Conservation (phyloP, 2,888 invertebrate genomes). For the Mesorhabditis sp. region DNA sequence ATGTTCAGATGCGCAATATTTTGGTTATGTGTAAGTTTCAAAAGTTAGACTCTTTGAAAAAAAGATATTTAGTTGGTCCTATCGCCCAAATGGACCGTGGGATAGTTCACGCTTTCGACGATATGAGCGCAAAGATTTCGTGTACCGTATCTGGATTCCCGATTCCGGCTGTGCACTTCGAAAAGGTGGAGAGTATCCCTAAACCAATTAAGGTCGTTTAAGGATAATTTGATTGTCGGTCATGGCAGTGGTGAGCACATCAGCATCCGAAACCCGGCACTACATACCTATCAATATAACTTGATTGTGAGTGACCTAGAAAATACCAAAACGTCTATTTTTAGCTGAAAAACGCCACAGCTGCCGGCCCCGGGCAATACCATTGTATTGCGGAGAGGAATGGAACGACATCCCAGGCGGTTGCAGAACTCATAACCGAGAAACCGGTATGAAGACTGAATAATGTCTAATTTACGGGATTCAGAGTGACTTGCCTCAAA, state of each 20-base stretch:
- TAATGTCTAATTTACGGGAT: background rate
- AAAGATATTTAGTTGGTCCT: conserved; percentile 18
- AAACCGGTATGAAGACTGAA: background rate
- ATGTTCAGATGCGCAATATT: conserved; percentile 32
- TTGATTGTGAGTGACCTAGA: background rate
- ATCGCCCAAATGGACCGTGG: conserved; percentile 22
- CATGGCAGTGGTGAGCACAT: background rate
- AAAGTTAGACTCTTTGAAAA: background rate
- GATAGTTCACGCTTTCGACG: conserved; percentile 27
- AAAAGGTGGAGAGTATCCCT: background rate
- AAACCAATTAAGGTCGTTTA: background rate
- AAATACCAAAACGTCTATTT: background rate
- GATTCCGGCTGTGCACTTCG: conserved; percentile 10
- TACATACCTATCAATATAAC: background rate
- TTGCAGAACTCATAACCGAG: conserved; percentile 5
- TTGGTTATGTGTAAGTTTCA: conserved; percentile 18
- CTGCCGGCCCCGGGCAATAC: conserved; percentile 7
- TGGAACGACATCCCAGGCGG: background rate
- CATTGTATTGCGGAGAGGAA: conserved; percentile 11
- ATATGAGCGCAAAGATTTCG: conserved; percentile 30
- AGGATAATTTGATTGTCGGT: background rate
- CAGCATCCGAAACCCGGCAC: background rate
- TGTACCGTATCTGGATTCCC: conserved; percentile 31
- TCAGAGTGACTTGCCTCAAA: conserved; percentile 8
- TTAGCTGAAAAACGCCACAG: conserved; percentile 10